Percentiles rank a stretch among this genome's conserved stretches.
phyloP scores from a whole-genome alignment of 23 tunicate genomes.

The Ascidia mentula region DNA sequence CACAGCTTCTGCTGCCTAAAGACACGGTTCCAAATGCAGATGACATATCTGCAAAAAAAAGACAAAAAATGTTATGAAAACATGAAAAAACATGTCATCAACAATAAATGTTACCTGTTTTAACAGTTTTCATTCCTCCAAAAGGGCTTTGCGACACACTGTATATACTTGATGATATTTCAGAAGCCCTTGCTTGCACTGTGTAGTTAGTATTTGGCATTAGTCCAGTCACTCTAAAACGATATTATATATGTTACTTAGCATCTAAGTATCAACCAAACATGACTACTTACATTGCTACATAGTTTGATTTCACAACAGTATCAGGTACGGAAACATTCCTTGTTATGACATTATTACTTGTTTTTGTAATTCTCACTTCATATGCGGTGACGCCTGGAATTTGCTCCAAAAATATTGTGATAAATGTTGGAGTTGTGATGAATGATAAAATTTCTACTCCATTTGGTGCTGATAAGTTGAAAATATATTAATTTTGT shows the following conservation, averaged over 20 bases:
- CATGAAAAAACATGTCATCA: too few species aligned
- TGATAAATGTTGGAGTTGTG: neutral
- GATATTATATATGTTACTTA: too few species aligned
- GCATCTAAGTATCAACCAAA: too few species aligned
- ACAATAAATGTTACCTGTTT: neutral
- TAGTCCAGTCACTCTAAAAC: too few species aligned
- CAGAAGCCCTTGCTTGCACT: neutral
- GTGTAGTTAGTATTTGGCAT: neutral
- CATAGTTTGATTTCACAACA: neutral
- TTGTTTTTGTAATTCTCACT: neutral
- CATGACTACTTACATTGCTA: neutral
- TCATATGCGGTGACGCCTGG: neutral
- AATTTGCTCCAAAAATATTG: neutral
- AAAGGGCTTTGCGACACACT: neutral
- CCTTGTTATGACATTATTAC: too few species aligned
- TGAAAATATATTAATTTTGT: neutral
- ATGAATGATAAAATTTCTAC: neutral
- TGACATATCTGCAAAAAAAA: neutral
- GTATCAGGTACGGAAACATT: neutral
- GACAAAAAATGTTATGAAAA: too few species aligned
- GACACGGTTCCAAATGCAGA: neutral
- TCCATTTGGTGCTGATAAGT: neutral
- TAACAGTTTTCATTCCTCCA: neutral
- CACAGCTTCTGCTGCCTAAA: neutral
- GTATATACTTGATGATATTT: neutral